These are phyloP conservation scores for Lissocephala sabroskyi DNA, from an alignment of 2,888 invertebrate species.

Conservation along the genomic window DNA sequence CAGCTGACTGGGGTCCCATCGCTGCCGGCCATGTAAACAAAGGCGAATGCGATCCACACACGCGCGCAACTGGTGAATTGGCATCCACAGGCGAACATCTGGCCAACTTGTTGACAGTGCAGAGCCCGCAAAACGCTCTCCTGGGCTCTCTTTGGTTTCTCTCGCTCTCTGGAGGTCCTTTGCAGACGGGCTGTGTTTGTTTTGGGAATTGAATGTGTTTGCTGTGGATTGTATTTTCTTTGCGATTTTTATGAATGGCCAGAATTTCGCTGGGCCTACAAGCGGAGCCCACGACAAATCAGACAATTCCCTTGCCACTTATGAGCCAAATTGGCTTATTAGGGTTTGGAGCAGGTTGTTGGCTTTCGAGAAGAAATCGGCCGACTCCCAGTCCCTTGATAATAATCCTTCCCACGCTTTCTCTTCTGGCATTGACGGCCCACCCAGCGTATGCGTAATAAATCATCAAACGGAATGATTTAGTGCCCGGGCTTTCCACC, in stretches of 20 bases:
- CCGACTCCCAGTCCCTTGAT: no score
- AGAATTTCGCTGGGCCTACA: constrained; percentile 1
- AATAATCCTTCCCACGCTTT: neutral
- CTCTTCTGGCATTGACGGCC: constrained; percentile 7
- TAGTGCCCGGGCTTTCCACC: constrained; percentile 20
- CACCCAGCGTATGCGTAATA: constrained; percentile 37
- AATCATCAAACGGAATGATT: constrained; percentile 49
- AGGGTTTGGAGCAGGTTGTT: neutral
- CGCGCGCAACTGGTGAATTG: constrained; percentile 7
- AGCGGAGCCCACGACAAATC: neutral
- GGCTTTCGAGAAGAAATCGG: constrained; percentile 1
- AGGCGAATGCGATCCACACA: constrained; percentile 4
- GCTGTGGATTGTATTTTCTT: constrained; percentile 35
- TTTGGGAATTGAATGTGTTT: constrained; percentile 8
- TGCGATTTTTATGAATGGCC: constrained; percentile 48
- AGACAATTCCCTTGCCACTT: neutral
- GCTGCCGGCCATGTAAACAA: constrained; percentile 13
- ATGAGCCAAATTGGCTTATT: no score
- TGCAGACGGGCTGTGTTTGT: constrained; percentile 23
- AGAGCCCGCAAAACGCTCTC: constrained; percentile 15
- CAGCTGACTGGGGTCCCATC: neutral
- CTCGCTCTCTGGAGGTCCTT: constrained; percentile 14
- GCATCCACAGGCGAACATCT: constrained; percentile 34
- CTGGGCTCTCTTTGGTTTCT: constrained; percentile 6
- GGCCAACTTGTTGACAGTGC: constrained; percentile 46